phyloP scores from a whole-genome alignment of 2,888 invertebrate genomes.

The Eledone cirrhosa region DNA sequence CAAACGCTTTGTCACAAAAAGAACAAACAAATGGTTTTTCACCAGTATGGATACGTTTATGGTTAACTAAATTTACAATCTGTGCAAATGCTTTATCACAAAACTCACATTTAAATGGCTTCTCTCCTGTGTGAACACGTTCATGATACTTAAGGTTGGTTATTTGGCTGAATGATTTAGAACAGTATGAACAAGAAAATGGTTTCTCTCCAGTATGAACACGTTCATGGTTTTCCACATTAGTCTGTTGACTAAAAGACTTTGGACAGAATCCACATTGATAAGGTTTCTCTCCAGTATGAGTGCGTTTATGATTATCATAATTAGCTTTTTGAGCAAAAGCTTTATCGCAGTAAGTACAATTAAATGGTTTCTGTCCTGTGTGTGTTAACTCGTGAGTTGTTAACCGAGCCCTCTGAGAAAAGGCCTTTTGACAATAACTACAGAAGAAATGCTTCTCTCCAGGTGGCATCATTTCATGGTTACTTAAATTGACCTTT shows the following conservation, averaged over 20 bases:
- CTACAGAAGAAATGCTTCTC: conserved; percentile 24
- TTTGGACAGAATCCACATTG: conserved; percentile 5
- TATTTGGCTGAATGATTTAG: conserved; percentile 16
- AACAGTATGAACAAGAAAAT: conserved; percentile 9
- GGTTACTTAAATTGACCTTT: conserved; percentile 3
- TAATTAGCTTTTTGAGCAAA: conserved; percentile 21
- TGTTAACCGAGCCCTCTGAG: conserved; percentile 1
- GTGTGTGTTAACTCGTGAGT: conserved; percentile 17
- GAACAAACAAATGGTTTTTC: conserved; percentile 15
- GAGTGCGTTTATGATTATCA: conserved; percentile 16
- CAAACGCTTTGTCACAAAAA: conserved; percentile 15
- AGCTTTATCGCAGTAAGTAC: neutral
- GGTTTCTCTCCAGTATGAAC: conserved; percentile 17
- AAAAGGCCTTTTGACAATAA: conserved; percentile 13
- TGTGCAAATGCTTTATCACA: conserved; percentile 16
- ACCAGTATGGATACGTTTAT: conserved; percentile 15
- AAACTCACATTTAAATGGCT: conserved; percentile 9
- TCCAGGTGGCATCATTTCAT: conserved; percentile 1
- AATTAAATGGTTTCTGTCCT: neutral
- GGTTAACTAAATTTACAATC: conserved; percentile 10
- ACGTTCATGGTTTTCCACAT: conserved; percentile 17
- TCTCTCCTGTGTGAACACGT: conserved; percentile 4
- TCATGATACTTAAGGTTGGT: conserved; percentile 22
- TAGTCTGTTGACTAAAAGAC: conserved; percentile 10
- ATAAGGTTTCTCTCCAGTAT: conserved; percentile 14